These are phyloP conservation scores for Cinclus mexicanus DNA, from an alignment of 2,113 vertebrate species.

Conservation along the genomic window DNA sequence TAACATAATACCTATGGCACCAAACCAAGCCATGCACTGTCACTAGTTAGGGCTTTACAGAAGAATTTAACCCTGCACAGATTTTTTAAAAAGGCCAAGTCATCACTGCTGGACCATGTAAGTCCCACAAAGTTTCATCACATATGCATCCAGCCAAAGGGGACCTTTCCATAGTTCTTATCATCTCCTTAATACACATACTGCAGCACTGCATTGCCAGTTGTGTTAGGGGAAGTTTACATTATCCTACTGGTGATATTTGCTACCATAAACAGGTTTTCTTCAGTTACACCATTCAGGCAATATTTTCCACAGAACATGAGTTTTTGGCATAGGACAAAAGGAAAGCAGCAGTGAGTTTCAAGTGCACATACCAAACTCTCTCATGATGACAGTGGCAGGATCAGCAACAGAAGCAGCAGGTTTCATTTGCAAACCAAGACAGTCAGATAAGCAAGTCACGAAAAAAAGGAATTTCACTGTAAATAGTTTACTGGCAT, in stretches of 20 bases:
- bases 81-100: neutral
- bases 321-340: slow-evolving; percentile 30
- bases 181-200: neutral
- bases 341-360: slow-evolving; percentile 27
- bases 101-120: neutral
- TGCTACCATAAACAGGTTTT: neutral
- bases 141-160: neutral
- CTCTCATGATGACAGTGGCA: neutral
- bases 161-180: neutral
- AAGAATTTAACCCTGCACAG: neutral
- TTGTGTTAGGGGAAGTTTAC: neutral
- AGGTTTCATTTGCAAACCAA: slow-evolving; percentile 35
- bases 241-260: neutral
- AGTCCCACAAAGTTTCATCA: neutral
- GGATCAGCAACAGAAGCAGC: slow-evolving; percentile 35
- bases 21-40: neutral
- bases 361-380: neutral
- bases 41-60: neutral
- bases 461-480: neutral
- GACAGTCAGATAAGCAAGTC: neutral
- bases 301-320: neutral
- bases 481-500: neutral
- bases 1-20: neutral
- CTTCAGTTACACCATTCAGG: neutral
- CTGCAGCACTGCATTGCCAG: neutral